phyloP scores from a whole-genome alignment of 2,888 invertebrate genomes.

The Bellardia bayeri region DNA sequence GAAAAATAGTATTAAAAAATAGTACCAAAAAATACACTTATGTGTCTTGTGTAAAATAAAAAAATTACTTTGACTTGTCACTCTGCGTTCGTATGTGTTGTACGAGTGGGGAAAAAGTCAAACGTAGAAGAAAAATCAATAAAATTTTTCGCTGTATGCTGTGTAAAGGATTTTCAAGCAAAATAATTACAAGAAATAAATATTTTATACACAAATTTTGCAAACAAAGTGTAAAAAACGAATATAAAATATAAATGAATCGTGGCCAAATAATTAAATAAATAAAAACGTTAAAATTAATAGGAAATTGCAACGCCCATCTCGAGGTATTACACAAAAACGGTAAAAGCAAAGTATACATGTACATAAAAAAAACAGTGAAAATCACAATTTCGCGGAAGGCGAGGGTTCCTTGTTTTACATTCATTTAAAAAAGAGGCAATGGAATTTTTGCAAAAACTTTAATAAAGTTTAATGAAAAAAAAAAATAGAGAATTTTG shows the following conservation, averaged over 20 bases:
- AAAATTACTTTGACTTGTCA: slow-evolving; percentile 61
- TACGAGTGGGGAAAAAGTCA: slow-evolving; percentile 74
- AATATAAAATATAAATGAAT: slow-evolving; percentile 17
- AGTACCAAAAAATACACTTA: neutral
- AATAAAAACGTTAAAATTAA: slow-evolving; percentile 18
- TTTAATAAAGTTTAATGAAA: neutral
- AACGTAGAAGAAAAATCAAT: slow-evolving; percentile 82
- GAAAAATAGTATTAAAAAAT: neutral
- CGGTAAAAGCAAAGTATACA: slow-evolving; percentile 61
- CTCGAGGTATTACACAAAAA: slow-evolving; percentile 70
- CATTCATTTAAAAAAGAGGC: slow-evolving; percentile 2
- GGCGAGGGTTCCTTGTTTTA: slow-evolving; percentile 36
- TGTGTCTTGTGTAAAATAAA: slow-evolving; percentile 18
- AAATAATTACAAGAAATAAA: slow-evolving; percentile 47
- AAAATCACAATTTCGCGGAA: slow-evolving; percentile 56
- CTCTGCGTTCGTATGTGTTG: slow-evolving; percentile 55
- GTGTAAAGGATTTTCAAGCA: slow-evolving; percentile 60
- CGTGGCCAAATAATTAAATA: slow-evolving; percentile 31
- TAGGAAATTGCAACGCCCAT: slow-evolving; percentile 68
- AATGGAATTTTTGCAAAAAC: neutral
- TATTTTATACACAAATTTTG: slow-evolving; percentile 35
- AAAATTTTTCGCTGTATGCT: slow-evolving; percentile 80
- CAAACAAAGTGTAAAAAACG: slow-evolving; percentile 36
- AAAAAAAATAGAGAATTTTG: slow-evolving; percentile 21
- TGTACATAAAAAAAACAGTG: slow-evolving; percentile 39